Conservation (phyloP, 2,797 vertebrate genomes). For the Ciconia nigra region DNA sequence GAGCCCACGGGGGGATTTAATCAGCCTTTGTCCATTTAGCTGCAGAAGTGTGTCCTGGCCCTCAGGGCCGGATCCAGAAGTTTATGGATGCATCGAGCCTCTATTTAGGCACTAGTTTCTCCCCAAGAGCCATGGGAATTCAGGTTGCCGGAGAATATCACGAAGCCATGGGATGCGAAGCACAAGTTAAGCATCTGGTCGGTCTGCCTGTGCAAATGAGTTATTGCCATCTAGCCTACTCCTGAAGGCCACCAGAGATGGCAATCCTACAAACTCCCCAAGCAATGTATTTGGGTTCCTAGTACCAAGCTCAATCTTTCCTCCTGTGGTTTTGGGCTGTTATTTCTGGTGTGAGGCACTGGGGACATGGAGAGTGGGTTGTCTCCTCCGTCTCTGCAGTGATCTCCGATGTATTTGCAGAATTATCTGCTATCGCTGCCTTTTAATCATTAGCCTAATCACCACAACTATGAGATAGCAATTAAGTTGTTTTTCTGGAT, state of each 20-base stretch:
- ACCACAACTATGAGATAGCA: neutral
- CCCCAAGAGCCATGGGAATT: neutral
- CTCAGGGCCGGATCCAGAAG: neutral
- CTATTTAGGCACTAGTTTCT: neutral
- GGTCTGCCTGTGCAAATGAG: too few species aligned
- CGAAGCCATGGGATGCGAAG: fast-evolving
- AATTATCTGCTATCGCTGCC: neutral
- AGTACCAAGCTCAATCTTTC: too few species aligned
- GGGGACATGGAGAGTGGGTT: too few species aligned
- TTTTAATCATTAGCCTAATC: neutral
- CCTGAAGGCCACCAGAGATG: neutral
- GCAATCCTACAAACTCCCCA: neutral
- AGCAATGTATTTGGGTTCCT: fast-evolving
- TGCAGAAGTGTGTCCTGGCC: neutral
- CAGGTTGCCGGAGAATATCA: neutral
- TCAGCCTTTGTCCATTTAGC: neutral
- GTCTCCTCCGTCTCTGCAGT: neutral
- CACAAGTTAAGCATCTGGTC: neutral
- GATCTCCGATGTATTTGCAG: neutral
- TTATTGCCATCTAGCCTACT: fast-evolving
- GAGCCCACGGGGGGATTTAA: neutral
- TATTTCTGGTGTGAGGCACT: neutral
- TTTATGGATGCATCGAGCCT: neutral
- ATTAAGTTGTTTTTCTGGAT: neutral
- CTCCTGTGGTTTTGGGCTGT: fast-evolving